Percentiles rank a stretch among this genome's conserved stretches.
Conservation (phyloP, 2,113 vertebrate species). For the Zosterops lateralis region DNA sequence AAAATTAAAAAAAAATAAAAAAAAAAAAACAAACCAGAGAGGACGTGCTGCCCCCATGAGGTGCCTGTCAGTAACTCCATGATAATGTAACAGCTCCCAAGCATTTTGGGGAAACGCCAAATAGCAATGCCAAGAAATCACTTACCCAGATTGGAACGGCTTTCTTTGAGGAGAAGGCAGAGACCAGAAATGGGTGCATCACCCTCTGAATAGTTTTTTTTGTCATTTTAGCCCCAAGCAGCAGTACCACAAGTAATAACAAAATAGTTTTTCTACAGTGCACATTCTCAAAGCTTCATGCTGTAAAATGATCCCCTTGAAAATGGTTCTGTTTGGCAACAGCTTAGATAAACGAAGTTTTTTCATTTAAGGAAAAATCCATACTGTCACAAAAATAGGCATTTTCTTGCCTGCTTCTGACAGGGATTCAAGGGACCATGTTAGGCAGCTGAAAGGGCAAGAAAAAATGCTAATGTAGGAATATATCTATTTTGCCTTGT, state of each 20-base stretch:
- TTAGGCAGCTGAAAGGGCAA: not conserved
- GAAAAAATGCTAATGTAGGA: not conserved
- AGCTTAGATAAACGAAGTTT: not conserved
- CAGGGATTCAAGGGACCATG: not conserved
- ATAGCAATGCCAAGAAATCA: not conserved
- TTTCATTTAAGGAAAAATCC: not conserved
- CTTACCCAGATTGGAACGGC: not conserved
- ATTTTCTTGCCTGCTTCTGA: not conserved
- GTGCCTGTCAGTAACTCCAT: not conserved
- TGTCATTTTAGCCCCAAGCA: not conserved
- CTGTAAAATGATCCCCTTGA: not conserved
- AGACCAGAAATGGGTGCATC: not conserved
- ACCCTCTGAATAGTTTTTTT: not conserved
- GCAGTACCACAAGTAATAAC: not conserved
- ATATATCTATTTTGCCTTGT: not conserved
- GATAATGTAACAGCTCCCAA: not conserved
- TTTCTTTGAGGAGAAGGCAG: not conserved
- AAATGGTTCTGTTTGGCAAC: not conserved
- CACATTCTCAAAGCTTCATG: not conserved
- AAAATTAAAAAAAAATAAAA: not conserved
- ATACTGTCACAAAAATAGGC: not conserved
- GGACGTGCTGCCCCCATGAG: slow-evolving; percentile 27
- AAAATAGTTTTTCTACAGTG: not conserved
- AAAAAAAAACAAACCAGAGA: not conserved
- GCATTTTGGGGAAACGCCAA: not conserved